Evolutionary conservation across 2,113 vertebrate genomes (phyloP), one percentile per base, ranked within the genome.

Genomic region (Cyanoramphus novaezelandiae): DNA sequence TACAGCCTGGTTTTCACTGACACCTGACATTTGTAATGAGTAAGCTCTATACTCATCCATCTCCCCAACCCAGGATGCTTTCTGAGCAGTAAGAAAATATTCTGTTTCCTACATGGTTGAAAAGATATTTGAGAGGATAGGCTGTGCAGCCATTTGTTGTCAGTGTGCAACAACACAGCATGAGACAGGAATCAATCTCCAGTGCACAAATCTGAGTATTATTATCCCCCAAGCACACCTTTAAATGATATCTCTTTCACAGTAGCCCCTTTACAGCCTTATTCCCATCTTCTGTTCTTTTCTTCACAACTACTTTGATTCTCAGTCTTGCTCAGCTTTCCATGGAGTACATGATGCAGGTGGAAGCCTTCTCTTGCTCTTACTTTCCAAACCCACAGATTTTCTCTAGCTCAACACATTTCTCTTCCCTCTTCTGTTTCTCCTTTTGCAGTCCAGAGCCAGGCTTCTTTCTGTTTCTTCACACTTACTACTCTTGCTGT

Each of bases 381-480:
- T 91, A 21, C n/a, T 74, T 93, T 88, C 53, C 63, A 86, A 88
- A 86, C 3, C 9, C 33, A 35, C 11, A 35, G 49, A 86, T 87
- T 93, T 82, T 77, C 49, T 85, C 25, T 46, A 82, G 31, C 55
- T 80, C 50, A 77, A 64, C 53, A 93, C 20, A 67, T 39, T 94
- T 72, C 50, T 93, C 71, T 82, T 63, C 33, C 55, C 29, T 91
- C 39, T 80, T 86, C 82, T 63, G n/a, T 72, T 87, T 94, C 71
- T 93, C 31, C 53, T 82, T 70, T 47, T 81, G n/a, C 79, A 74
- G 55, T 71, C 77, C 75, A 79, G 33, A 86, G 75, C 18, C 68
- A 92, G 64, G 68, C 24, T 93, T 88, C 75, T 90, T 93, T 76
- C 82, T 62, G 70, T 76, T 91, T 71, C 59, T 92, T 93, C 69